Evolutionary conservation across 2,888 invertebrate species (phyloP), one percentile per base, ranked within the genome.

Genomic region (Tolmerus cingulatus): DNA sequence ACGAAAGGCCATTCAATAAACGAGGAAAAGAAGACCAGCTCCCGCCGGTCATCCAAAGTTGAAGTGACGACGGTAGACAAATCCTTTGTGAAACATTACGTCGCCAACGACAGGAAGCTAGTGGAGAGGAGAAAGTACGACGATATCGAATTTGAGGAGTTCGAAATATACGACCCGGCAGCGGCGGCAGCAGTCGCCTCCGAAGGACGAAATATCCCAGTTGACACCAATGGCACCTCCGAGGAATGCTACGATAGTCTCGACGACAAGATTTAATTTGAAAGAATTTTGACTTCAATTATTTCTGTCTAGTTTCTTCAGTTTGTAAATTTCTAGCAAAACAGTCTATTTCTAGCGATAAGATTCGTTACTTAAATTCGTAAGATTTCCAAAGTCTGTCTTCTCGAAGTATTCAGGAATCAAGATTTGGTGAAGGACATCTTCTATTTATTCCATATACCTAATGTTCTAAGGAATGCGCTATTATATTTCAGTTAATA

Each of bases 101-200:
- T 95, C 88, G 94, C 95, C 77, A 95, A 95, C 90, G 94, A 95
- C 87, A 94, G 93, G 87, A 94, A 95, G 90, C 94, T 94, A 90
- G 95, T 95, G 89, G 93, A 93, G 89, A 93, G 94, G 14, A 95
- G 94, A 89, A 95, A 96, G 91, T 95, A 95, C 90, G 96, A 96
- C 74, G 97, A 97, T 90, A 97, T 97, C 95, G 97, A 97, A 90
- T 97, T 97, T 90, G 97, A 97, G 92, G 96, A 96, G 90, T 96
- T 96, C 89, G 95, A 96, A 93, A 95, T 96, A 86, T 94, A 95
- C 91, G 95, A 92, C 90, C 93, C 92, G n/a, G 90, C 90, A 87
- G 30, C 30, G 34, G 92, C 91, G 87, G 91, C 14, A 74, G 88
- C 88, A 86, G 87, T 84, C 76, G 84, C 89, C 55, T 87, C 81